Evolutionary conservation across 2,797 vertebrate genomes (phyloP).

Genomic region (Dendrocincla tyrannina): DNA sequence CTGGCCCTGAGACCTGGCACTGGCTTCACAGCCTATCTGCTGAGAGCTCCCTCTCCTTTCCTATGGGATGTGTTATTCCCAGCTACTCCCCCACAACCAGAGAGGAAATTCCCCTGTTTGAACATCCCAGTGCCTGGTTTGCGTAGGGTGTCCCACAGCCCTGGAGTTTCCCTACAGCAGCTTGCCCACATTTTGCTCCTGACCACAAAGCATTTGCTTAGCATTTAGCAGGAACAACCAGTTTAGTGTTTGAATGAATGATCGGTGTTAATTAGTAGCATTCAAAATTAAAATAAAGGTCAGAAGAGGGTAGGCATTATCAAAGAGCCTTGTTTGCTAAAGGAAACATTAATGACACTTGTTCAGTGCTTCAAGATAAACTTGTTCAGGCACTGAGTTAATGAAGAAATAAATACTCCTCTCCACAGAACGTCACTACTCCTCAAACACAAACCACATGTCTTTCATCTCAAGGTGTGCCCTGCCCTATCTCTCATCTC

Average conservation of each 20-base stretch:
- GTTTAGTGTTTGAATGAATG: conserved; percentile 42
- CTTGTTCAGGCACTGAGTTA: conserved; percentile 57
- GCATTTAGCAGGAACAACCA: conserved; percentile 51
- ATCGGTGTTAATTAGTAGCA: conserved; percentile 50
- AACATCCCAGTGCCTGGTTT: neutral
- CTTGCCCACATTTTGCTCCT: conserved; percentile 21
- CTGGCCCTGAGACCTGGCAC: neutral
- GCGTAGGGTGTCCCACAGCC: neutral
- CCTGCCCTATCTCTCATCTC: conserved; percentile 61
- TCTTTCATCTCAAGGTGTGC: conserved; percentile 61
- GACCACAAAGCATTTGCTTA: conserved; percentile 47
- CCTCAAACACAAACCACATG: conserved; percentile 30
- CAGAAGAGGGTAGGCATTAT: conserved; percentile 49
- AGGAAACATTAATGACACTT: conserved; percentile 56
- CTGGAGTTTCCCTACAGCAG: conserved; percentile 21
- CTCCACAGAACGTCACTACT: conserved; percentile 10
- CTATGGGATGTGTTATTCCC: neutral
- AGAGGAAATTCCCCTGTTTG: conserved; percentile 36
- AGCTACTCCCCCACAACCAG: neutral
- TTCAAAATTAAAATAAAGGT: conserved; percentile 61
- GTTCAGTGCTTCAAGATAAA: conserved; percentile 64
- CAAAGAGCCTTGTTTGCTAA: conserved; percentile 58
- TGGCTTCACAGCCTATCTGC: neutral
- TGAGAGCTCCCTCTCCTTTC: neutral
- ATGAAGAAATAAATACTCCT: conserved; percentile 63